These are phyloP conservation scores for Akabosia matsudoensis DNA, from an alignment of 1,140 invertebrate genomes.

Conservation along the genomic window DNA sequence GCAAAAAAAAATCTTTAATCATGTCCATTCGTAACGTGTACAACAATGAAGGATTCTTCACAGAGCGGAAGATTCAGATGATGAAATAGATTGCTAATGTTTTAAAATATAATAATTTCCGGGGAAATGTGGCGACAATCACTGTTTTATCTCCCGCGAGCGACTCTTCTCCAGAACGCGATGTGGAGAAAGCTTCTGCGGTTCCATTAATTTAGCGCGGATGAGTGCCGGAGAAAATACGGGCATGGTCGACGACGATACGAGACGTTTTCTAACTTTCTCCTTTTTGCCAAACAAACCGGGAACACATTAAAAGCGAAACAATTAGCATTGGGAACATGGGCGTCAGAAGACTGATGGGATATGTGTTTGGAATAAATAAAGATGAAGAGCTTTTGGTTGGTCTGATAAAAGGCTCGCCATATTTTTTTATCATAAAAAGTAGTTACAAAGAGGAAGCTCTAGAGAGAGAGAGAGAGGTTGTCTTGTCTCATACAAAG, in stretches of 20 bases:
- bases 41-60: no score
- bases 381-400: no score
- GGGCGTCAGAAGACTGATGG: neutral
- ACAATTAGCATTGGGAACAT: neutral
- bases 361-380: neutral
- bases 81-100: no score
- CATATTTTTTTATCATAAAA: neutral
- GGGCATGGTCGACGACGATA: neutral
- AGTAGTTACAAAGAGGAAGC: neutral
- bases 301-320: neutral
- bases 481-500: neutral
- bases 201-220: neutral
- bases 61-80: no score
- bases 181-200: neutral
- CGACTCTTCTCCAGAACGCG: neutral
- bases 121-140: neutral
- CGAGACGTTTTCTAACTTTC: neutral
- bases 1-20: no score
- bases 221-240: neutral
- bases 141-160: neutral
- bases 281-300: neutral
- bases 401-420: neutral
- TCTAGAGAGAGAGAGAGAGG: neutral
- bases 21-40: no score
- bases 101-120: no score